These are phyloP conservation scores for Brachypodius melanocephalos DNA, from an alignment of 2,113 vertebrate genomes.

Conservation along the genomic window DNA sequence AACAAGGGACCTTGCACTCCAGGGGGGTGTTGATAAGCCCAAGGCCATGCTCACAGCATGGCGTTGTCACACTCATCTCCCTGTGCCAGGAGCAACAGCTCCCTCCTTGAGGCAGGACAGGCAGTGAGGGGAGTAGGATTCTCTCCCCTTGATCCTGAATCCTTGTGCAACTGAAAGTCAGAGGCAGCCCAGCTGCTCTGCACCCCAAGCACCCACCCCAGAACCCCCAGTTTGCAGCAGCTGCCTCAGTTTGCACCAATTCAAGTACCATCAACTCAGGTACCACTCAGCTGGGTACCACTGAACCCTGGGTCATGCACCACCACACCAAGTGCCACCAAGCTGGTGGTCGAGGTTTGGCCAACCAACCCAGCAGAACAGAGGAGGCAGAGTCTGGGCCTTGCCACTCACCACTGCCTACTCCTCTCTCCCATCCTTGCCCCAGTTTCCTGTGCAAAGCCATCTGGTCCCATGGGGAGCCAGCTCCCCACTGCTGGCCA, in stretches of 20 bases:
- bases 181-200: background rate
- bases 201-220: background rate
- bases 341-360: background rate
- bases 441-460: background rate
- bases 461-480: background rate
- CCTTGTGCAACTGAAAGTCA: background rate
- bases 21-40: background rate
- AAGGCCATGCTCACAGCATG: background rate
- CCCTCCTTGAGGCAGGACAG: background rate
- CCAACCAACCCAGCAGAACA: background rate
- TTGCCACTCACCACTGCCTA: background rate
- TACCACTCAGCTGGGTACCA: background rate
- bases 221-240: background rate
- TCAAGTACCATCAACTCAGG: background rate
- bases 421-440: background rate
- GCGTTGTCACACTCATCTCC: fast-evolving
- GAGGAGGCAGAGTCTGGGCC: fast-evolving
- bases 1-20: background rate
- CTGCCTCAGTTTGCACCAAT: background rate
- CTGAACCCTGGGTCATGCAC: fast-evolving
- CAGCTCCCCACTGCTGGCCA: background rate
- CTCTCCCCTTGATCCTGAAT: background rate
- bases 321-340: background rate
- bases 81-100: background rate
- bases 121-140: background rate